A percentile compares a stretch with the other conserved stretches of the same genome.
Conservation (phyloP, 2,797 vertebrate genomes). For the Ptychobarbus kaznakovi region DNA sequence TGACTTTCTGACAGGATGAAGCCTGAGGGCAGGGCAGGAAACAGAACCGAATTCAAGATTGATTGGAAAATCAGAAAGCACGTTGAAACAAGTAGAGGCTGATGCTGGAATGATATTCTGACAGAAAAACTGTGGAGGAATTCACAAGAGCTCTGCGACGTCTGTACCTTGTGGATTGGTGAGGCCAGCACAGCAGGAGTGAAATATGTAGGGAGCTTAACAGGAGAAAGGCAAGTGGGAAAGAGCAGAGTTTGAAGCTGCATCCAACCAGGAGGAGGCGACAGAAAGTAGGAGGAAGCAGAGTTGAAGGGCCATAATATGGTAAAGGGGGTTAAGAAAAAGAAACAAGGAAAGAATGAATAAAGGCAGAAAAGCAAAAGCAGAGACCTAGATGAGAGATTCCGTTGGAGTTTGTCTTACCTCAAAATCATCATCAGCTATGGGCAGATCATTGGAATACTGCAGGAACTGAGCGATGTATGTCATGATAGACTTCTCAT, state of each 20-base stretch:
- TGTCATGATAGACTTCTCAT: constrained; percentile 95
- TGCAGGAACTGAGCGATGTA: constrained; percentile 93
- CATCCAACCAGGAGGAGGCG: constrained; percentile 40
- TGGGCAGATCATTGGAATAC: constrained; percentile 80
- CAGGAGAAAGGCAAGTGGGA: constrained; percentile 66
- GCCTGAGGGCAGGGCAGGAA: constrained; percentile 59
- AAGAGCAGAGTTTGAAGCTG: constrained; percentile 70
- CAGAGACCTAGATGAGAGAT: neutral
- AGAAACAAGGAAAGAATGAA: neutral
- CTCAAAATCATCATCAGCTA: constrained; percentile 75
- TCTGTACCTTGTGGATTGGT: constrained; percentile 70
- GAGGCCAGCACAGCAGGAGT: constrained; percentile 71
- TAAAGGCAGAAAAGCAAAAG: constrained; percentile 16
- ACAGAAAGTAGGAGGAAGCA: constrained; percentile 27
- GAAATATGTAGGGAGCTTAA: constrained; percentile 64
- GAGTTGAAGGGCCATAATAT: neutral
- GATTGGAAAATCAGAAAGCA: neutral
- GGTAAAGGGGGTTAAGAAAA: neutral
- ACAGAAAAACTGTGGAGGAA: neutral
- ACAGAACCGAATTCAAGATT: neutral
- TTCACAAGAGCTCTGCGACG: neutral
- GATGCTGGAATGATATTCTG: neutral
- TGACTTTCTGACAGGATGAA: constrained; percentile 69
- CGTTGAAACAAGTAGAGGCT: neutral
- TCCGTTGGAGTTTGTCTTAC: constrained; percentile 65